Evolutionary conservation across 2,888 invertebrate species (phyloP), one percentile per base, ranked within the genome.

Genomic region (Marronus borbonicus): DNA sequence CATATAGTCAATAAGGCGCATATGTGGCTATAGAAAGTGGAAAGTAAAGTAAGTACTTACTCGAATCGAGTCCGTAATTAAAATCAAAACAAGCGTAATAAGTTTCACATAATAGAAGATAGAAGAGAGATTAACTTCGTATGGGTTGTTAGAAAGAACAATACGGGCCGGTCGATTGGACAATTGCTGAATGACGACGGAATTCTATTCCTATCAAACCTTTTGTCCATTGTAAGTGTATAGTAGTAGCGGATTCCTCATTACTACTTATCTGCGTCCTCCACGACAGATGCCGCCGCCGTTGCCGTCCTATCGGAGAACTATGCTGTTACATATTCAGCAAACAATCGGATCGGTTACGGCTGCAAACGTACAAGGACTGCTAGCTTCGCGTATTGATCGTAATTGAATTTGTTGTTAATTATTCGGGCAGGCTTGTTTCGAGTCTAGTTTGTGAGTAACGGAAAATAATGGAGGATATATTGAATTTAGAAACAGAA

Each of bases 171-270:
- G 44, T 69, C 77, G 70, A 50, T 62, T 50, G 77, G 60, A 72
- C 77, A 77, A 77, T 77, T 72, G 77, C 72, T 50, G 64, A 64
- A 77, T 77, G 72, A 77, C 70, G 60, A 60, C 58, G 72, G 60
- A 74, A 74, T 74, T 74, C 72, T 74, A 44, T 74, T 74, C 72
- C 60, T 50, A 74, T 74, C 60, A 60, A 60, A 60, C 44, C 72
- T 74, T 74, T 74, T 74, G 72, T 74, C 62, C 62, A 74, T 74
- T 74, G 72, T 74, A 39, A 74, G 44, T 58, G 60, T 74, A 60
- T 39, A 74, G 60, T n/a, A 74, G 60, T 74, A 74, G 60, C 72
- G 58, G 49, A 44, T 60, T 74, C 72, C 72, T 74, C 72, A 60
- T 60, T 74, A 62, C 72, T 74, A 74, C 72, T 74, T 74, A 74